These are phyloP conservation scores for Drosophila acutilabella DNA, from an alignment of 2,888 invertebrate genomes.

Conservation along the genomic window DNA sequence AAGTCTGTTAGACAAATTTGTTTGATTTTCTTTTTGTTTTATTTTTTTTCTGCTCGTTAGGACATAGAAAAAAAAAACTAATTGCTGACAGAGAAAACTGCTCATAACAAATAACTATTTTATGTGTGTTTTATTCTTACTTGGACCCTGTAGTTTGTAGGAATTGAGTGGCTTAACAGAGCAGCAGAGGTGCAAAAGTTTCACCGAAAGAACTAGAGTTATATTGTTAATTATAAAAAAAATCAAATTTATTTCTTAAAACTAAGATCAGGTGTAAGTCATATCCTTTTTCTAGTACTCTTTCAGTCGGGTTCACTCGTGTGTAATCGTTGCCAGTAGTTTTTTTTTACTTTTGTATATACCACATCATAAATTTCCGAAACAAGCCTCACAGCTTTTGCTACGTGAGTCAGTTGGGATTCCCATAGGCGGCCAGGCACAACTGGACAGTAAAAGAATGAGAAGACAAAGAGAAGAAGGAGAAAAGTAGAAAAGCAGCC, in stretches of 20 bases:
- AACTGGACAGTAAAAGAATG: background rate
- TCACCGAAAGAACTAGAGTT: too few relatives aligned
- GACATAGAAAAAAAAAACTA: constrained; percentile 12
- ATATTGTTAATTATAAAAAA: too few relatives aligned
- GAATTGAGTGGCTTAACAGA: background rate
- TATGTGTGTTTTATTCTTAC: background rate
- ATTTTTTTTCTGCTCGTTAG: constrained; percentile 3
- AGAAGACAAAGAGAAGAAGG: background rate
- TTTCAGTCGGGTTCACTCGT: background rate
- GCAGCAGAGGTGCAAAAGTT: too few relatives aligned
- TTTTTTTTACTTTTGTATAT: constrained; percentile 4
- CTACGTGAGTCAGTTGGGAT: constrained; percentile 52
- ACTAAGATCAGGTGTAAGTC: too few relatives aligned
- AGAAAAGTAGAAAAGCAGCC: background rate
- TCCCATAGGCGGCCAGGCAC: constrained; percentile 9
- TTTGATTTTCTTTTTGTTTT: background rate
- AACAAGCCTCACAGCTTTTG: constrained; percentile 32
- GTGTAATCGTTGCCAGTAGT: background rate
- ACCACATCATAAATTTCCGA: constrained; percentile 36
- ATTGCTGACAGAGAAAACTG: constrained; percentile 10
- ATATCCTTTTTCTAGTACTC: background rate
- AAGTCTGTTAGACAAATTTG: background rate
- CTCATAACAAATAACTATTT: constrained; percentile 12
- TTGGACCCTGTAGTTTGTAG: background rate
- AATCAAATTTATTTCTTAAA: too few relatives aligned